Evolutionary conservation across 2,888 invertebrate genomes (phyloP), one percentile per base, ranked within the genome.

Genomic region (Pristionchus fissidentatus): DNA sequence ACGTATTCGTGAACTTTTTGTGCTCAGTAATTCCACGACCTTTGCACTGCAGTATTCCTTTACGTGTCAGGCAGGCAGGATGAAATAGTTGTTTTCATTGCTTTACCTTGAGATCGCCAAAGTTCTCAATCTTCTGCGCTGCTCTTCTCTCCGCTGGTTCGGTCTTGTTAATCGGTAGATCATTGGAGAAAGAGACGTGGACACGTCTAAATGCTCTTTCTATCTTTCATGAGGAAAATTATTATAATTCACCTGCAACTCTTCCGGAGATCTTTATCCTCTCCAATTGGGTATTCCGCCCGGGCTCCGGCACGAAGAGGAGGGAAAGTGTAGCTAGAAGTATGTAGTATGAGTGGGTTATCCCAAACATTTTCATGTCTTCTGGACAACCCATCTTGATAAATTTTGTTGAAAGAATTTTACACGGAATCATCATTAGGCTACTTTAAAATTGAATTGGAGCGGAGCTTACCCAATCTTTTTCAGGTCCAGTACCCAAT

Each of bases 271-370:
- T 66, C 66, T 0, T 8, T 3, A 5, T 66, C 66, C 41, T 38
- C 66, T 38, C 66, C 66, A 1, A 66, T 66, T 3, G 66, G 66
- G n/a, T 38, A 38, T 1, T 38, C 66, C 8, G 66, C 19, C 22
- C 66, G 66, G n/a, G 66, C 3, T 3, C 35, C 35, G 3, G 8
- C 35, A 2, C 35, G 62, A 4, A 84, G 46, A 0, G n/a, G 3
- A 19, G 84, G 84, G 60, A 78, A 84, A 4, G n/a, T 26, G 32
- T 84, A 84, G 4, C 84, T 77, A 32, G 13, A 84, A 38, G 29
- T 7, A 13, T n/a, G 15, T 26, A 8, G 7, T 15, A 35, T 62
- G 5, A n/a, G 2, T 35, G 3, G 7, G 8, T 26, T 62, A 52
- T 52, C 15, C 52, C 15, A 52, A n/a, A n/a, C n/a, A n/a, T n/a